These are phyloP conservation scores for Holothuria glaberrima DNA, from an alignment of 35 echinoderm and acorn worm genomes.

Conservation along the genomic window DNA sequence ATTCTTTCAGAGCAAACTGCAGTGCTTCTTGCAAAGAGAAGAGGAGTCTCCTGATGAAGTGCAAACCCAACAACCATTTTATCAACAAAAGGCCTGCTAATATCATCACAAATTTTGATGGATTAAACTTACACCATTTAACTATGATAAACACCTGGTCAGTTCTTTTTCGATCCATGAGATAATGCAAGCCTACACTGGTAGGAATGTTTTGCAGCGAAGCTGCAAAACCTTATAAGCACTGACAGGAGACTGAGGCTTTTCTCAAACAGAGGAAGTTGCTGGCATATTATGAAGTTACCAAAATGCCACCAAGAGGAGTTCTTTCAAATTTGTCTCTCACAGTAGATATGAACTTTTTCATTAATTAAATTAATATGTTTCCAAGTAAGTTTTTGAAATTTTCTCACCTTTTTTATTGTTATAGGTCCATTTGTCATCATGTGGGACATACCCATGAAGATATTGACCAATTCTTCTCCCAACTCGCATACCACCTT, in stretches of 20 bases:
- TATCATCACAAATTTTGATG: background rate
- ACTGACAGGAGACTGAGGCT: background rate
- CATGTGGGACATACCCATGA: background rate
- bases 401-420: background rate
- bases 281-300: background rate
- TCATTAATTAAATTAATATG: no score
- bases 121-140: background rate
- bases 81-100: slow-evolving; percentile 13
- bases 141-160: background rate
- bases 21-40: background rate
- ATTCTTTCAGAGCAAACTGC: background rate
- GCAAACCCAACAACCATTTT: background rate
- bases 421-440: background rate
- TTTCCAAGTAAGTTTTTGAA: no score
- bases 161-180: background rate
- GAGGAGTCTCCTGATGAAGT: slow-evolving; percentile 1
- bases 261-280: slow-evolving; percentile 6
- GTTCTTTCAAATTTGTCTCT: background rate
- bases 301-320: background rate
- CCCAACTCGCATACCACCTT: background rate
- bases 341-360: no score
- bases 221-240: background rate
- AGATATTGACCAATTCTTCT: slow-evolving; percentile 17
- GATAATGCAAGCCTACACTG: background rate
- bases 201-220: slow-evolving; percentile 8